Conservation (phyloP, 2,797 vertebrate species). For the Megaceryle alcyon region DNA sequence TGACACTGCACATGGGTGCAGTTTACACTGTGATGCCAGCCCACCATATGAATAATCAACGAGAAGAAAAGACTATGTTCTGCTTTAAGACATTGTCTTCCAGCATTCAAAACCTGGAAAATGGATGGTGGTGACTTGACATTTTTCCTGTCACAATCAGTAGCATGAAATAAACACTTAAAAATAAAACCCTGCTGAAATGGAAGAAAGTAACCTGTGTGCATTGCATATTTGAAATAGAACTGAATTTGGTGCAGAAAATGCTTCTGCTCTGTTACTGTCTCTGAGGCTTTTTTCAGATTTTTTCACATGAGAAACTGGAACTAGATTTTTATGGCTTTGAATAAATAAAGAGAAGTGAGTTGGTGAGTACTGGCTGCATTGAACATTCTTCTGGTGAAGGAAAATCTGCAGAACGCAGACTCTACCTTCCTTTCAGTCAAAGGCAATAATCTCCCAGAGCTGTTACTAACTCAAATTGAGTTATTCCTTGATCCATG, state of each 20-base stretch:
- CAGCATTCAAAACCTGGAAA: not conserved
- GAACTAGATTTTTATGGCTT: not conserved
- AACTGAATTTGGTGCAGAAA: not conserved
- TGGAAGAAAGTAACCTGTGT: not conserved
- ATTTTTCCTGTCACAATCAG: not conserved
- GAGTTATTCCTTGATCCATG: not conserved
- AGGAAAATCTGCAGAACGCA: not conserved
- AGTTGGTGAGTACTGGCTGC: not conserved
- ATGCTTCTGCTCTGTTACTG: not conserved
- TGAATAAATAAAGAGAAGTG: not conserved
- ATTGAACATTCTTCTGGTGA: not conserved
- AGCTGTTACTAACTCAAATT: not conserved
- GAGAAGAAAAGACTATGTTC: not conserved
- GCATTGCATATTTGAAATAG: not conserved
- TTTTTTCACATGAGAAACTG: not conserved
- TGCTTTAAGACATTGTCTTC: not conserved
- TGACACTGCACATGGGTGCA: not conserved
- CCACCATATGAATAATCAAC: not conserved
- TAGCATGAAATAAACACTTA: not conserved
- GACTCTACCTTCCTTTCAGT: not conserved
- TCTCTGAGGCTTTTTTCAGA: not conserved
- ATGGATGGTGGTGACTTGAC: not conserved
- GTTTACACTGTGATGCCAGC: not conserved
- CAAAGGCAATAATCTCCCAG: rapidly evolving
- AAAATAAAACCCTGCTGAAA: not conserved